Evolutionary conservation across 2,888 invertebrate genomes (phyloP).

Genomic region (Chydorus sphaericus): DNA sequence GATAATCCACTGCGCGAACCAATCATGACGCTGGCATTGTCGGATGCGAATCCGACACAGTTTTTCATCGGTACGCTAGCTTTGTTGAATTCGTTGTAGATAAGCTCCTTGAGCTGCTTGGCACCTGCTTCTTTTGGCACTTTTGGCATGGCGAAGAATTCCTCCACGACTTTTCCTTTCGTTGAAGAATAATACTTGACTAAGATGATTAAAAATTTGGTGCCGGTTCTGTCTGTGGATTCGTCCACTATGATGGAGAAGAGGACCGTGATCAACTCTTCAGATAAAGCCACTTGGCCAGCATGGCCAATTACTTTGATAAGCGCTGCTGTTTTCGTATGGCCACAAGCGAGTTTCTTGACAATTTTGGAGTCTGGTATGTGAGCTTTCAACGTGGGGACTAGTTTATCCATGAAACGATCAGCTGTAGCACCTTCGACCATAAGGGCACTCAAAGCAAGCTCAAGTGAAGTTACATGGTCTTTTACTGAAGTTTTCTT

Average conservation of each 20-base stretch:
- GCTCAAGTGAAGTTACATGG: too few species aligned
- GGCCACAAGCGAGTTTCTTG: background rate
- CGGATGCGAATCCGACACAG: background rate
- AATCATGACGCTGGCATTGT: background rate
- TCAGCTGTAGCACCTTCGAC: background rate
- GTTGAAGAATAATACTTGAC: background rate
- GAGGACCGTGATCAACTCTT: background rate
- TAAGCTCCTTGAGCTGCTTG: background rate
- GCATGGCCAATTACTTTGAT: background rate
- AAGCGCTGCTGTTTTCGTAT: background rate
- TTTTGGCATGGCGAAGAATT: background rate
- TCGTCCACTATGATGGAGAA: constrained; percentile 1
- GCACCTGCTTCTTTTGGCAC: background rate
- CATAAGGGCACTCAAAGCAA: background rate
- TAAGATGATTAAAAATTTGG: background rate
- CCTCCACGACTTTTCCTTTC: background rate
- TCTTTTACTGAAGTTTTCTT: too few species aligned
- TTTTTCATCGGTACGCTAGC: background rate
- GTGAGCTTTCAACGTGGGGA: background rate
- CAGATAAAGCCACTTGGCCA: background rate
- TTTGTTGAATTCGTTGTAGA: background rate
- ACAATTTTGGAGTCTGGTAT: background rate
- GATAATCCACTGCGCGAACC: background rate
- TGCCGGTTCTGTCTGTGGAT: background rate
- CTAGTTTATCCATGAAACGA: background rate